These are phyloP conservation scores for Botrylloides violaceus DNA, from an alignment of 23 tunicate species.

Conservation along the genomic window DNA sequence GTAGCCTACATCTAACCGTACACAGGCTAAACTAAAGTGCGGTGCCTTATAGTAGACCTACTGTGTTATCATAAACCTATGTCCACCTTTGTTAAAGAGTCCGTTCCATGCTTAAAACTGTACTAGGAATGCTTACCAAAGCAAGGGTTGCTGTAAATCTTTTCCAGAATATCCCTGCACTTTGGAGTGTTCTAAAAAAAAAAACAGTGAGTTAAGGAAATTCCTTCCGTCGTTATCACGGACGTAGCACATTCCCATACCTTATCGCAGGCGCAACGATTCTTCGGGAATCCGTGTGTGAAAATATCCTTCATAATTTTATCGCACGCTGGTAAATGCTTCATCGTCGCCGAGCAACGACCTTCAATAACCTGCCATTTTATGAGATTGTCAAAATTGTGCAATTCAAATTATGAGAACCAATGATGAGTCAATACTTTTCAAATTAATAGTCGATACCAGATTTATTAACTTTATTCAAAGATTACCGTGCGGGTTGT, in stretches of 20 bases:
- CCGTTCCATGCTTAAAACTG: no score
- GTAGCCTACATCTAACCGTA: no score
- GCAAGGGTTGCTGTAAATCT: conserved; percentile 12
- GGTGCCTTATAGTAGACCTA: no score
- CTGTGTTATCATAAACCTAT: no score
- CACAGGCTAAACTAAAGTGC: no score
- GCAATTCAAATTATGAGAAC: neutral
- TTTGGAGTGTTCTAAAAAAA: neutral
- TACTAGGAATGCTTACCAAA: conserved; percentile 2
- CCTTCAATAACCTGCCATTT: conserved; percentile 15
- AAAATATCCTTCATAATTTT: conserved; percentile 15
- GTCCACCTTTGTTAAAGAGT: no score
- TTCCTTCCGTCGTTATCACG: conserved; percentile 9
- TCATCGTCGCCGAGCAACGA: conserved; percentile 15
- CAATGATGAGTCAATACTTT: no score
- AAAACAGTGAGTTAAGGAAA: neutral
- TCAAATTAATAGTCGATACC: no score
- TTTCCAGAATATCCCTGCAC: neutral
- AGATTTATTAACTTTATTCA: no score
- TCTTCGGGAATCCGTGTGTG: conserved; percentile 7
- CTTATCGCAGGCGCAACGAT: conserved; percentile 11
- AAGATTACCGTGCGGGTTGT: no score
- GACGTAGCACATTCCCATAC: no score
- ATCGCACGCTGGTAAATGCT: conserved; percentile 13
- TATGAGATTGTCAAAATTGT: neutral